Base-by-base conservation (phyloP, 2,797 vertebrate genomes). In the Anguilla marmorata region DNA sequence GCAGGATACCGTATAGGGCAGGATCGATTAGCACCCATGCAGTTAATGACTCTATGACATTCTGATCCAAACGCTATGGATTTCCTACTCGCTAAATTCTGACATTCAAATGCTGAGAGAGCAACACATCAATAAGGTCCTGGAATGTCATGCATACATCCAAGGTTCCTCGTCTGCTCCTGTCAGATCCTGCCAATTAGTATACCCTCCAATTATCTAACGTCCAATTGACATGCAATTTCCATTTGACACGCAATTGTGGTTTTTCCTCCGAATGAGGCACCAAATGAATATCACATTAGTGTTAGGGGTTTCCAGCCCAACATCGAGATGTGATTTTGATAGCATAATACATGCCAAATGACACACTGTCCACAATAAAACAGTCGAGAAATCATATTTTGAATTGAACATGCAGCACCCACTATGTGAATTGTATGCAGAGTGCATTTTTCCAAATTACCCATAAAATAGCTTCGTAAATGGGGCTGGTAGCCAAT, bases 81-180 rank as follows among this genome's bases (percentile, higher is more conserved):
- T 86, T 63, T 85, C 54, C 66, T 9, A 86, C 54, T 33, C 80
- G 85, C 74, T 88, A 88, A 82, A 66, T 48, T 88, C 54, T 82
- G 24, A 80, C n/a, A 45, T 37, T 72, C 72, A 86, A n/a, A 82
- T 82, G 58, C 12, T 54, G 60, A 54, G n/a, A 72, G 27, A 84
- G 21, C 69, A 24, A 60, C 74, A n/a, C 14, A 0, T 19, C 30
- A 14, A 30, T 27, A 0, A 12, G 50, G 21, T 21, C 80, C 50
- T 83, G 45, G 24, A n/a, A 41, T 14, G 16, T 41, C 72, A 37
- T 19, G 72, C 74, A 12, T 19, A 41, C 74, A 21, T 79, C 41
- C 74, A 37, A 79, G 12, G 33, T 79, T 79, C 33, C 74, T 19
- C 16, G 19, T 14, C 41, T 2, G 9, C n/a, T 50, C 24, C 45